Conservation (phyloP, 1,140 invertebrate genomes). For the Aphaenogaster floridana region DNA sequence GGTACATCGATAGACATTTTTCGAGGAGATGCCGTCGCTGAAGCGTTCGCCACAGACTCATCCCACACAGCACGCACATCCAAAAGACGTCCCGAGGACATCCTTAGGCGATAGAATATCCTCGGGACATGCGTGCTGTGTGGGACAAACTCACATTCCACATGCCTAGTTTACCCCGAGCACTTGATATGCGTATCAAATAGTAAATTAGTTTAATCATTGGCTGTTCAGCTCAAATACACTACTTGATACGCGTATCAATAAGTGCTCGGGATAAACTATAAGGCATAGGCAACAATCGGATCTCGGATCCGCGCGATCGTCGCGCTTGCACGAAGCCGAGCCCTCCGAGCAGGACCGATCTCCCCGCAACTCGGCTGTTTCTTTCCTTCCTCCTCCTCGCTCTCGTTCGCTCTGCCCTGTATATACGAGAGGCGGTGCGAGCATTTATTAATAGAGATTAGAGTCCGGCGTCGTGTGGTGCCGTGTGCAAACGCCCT, state of each 20-base stretch:
- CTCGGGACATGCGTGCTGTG: no score
- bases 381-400: not conserved
- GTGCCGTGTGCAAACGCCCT: constrained; percentile 85
- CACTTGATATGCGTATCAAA: no score
- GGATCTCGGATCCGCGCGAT: not conserved
- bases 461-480: constrained; percentile 85
- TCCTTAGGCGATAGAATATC: no score
- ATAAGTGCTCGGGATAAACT: no score
- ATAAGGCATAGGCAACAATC: no score
- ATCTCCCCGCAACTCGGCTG: constrained; percentile 11
- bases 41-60: no score
- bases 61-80: no score
- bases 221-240: no score
- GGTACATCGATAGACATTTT: not conserved
- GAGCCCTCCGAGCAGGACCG: constrained; percentile 11
- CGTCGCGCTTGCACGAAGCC: constrained; percentile 6
- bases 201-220: no score
- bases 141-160: not conserved
- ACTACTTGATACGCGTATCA: no score
- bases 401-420: not conserved
- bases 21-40: not conserved
- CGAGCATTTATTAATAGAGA: constrained; percentile 87
- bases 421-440: constrained; percentile 44
- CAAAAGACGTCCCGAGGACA: no score
- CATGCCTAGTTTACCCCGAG: no score